phyloP scores from a whole-genome alignment of 1,140 invertebrate genomes.

The Cyclargus thomasi region DNA sequence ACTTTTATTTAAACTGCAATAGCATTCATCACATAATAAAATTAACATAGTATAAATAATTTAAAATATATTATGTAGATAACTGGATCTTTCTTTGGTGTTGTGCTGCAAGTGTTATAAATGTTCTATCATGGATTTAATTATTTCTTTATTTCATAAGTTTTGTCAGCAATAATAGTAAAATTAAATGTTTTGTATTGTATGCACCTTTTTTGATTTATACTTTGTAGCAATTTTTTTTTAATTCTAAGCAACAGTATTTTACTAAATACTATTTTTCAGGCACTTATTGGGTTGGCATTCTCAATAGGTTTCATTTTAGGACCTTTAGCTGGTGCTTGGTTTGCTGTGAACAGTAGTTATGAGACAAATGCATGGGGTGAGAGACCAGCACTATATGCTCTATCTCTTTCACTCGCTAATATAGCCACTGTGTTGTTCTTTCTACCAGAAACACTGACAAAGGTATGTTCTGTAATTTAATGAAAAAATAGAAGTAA shows the following conservation, averaged over 20 bases:
- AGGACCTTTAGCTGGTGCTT: conserved; percentile 95
- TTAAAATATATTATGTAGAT: too few relatives aligned
- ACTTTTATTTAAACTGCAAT: neutral
- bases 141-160: too few relatives aligned
- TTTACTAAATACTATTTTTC: conserved; percentile 44
- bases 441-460: conserved; percentile 91
- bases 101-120: too few relatives aligned
- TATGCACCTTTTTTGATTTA: neutral
- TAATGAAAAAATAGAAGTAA: neutral
- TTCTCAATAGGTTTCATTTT: conserved; percentile 98
- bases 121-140: too few relatives aligned
- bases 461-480: conserved; percentile 71
- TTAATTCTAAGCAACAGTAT: too few relatives aligned
- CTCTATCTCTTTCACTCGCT: conserved; percentile 83
- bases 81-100: too few relatives aligned
- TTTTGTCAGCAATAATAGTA: too few relatives aligned
- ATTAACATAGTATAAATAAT: too few relatives aligned
- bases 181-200: neutral
- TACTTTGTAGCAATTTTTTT: too few relatives aligned
- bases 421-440: conserved; percentile 87
- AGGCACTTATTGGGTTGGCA: conserved; percentile 96
- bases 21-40: too few relatives aligned
- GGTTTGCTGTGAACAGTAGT: conserved; percentile 83
- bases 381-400: conserved; percentile 89
- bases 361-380: conserved; percentile 80